Percentiles rank a stretch among this genome's conserved stretches.
phyloP scores from a whole-genome alignment of 2,113 vertebrate genomes.

The Erythrolamprus reginae region DNA sequence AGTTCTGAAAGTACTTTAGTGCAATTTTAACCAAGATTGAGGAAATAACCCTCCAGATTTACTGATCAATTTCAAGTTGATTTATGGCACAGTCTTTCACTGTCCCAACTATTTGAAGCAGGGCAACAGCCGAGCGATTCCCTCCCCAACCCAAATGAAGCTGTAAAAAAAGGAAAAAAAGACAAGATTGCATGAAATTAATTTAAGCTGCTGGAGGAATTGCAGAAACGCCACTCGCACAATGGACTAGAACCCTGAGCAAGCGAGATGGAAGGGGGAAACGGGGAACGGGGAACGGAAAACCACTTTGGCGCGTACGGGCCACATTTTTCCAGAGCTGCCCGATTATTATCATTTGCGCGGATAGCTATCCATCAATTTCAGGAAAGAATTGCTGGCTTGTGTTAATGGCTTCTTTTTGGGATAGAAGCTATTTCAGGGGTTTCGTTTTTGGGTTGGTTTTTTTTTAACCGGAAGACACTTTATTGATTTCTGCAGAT shows the following conservation, averaged over 20 bases:
- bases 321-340: neutral
- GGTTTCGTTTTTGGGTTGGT: neutral
- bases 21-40: neutral
- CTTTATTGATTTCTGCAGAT: neutral
- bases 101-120: neutral
- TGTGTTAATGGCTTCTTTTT: neutral
- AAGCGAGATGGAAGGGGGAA: neutral
- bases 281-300: fast-evolving
- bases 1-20: neutral
- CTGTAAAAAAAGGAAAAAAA: neutral
- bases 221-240: neutral
- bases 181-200: neutral
- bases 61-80: neutral
- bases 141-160: neutral
- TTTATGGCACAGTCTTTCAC: neutral
- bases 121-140: neutral
- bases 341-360: neutral
- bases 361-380: neutral
- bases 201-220: neutral
- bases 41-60: neutral
- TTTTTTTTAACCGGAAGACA: neutral
- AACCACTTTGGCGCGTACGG: neutral
- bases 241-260: neutral
- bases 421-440: neutral
- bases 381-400: neutral